These are phyloP conservation scores for Holacanthella duospinosa DNA, from an alignment of 2,888 invertebrate genomes.

Conservation along the genomic window DNA sequence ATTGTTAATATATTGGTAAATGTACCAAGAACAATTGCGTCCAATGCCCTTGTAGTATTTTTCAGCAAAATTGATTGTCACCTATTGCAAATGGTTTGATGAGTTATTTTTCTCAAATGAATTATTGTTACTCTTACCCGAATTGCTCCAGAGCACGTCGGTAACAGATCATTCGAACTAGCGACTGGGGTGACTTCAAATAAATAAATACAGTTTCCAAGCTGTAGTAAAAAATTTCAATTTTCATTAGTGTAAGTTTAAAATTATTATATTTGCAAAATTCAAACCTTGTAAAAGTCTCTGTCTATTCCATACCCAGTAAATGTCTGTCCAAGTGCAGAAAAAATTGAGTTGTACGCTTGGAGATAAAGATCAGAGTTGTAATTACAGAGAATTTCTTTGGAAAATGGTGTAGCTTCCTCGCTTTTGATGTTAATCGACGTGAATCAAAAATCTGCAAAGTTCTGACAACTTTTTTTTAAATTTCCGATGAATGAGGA, in stretches of 20 bases:
- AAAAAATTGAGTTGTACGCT: background rate
- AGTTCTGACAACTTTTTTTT: background rate
- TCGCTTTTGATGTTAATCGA: background rate
- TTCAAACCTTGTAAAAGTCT: background rate
- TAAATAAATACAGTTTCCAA: background rate
- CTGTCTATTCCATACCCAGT: background rate
- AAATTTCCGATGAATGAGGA: background rate
- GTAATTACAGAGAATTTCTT: background rate
- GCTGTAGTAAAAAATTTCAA: background rate
- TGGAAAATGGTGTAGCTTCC: background rate
- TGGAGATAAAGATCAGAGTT: background rate
- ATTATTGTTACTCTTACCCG: background rate
- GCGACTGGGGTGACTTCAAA: background rate
- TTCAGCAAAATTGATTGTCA: background rate
- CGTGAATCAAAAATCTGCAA: background rate
- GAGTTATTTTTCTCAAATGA: background rate
- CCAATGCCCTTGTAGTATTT: background rate
- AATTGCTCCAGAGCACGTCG: background rate
- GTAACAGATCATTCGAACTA: background rate
- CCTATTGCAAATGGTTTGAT: background rate
- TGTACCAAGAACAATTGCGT: background rate
- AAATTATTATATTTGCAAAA: background rate
- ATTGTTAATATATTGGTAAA: background rate
- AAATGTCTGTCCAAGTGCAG: background rate
- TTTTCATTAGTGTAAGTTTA: background rate